These are phyloP conservation scores for Lanistes nyassanus DNA, from an alignment of 1,140 invertebrate species.

Conservation along the genomic window DNA sequence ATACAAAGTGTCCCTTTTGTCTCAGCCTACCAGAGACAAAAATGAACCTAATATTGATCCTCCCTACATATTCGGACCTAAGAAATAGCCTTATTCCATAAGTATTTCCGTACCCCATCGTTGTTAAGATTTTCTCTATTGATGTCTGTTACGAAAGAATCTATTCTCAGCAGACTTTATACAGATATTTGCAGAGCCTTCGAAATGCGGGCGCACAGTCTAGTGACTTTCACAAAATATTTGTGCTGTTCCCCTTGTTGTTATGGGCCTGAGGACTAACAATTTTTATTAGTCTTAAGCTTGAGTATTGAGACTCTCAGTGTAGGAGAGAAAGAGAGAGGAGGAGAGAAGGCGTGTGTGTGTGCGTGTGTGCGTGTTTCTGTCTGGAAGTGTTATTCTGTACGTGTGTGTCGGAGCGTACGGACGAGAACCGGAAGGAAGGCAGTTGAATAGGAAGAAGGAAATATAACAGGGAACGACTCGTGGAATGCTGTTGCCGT, in stretches of 20 bases:
- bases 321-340: background rate
- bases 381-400: slow-evolving; percentile 4
- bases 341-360: background rate
- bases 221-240: no score
- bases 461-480: background rate
- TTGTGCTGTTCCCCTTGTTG: background rate
- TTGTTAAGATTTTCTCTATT: no score
- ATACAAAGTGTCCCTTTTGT: no score
- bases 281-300: background rate
- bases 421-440: background rate
- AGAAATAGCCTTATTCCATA: no score
- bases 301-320: background rate
- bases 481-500: no score
- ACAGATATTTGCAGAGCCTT: no score
- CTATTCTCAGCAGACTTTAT: no score
- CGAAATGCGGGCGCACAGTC: background rate
- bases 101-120: no score
- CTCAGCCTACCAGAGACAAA: no score
- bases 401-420: background rate
- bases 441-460: background rate
- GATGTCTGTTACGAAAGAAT: no score
- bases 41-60: no score
- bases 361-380: slow-evolving; percentile 16
- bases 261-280: background rate
- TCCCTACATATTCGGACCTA: no score